Evolutionary conservation across 2,888 invertebrate species (phyloP).

Genomic region (Oasisia sp.): DNA sequence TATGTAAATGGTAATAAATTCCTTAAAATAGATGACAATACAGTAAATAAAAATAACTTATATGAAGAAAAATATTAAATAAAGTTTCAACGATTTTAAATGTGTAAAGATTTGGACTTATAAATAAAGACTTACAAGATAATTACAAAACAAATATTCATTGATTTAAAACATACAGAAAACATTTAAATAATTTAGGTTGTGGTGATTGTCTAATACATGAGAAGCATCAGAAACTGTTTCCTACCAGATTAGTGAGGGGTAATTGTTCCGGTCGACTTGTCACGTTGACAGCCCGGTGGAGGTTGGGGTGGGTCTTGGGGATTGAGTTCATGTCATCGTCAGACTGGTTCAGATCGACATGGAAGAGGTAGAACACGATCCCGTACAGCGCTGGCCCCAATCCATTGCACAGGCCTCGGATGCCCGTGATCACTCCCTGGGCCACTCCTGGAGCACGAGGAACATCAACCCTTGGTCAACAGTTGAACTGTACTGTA

Average conservation of each 20-base stretch:
- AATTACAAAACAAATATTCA: no score
- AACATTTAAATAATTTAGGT: no score
- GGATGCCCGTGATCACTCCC: conserved; percentile 98
- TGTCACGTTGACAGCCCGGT: neutral
- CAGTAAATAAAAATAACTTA: no score
- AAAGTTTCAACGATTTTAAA: no score
- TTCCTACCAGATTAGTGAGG: neutral
- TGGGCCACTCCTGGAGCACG: conserved; percentile 70
- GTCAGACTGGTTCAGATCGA: conserved; percentile 85
- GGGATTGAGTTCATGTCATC: neutral
- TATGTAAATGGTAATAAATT: no score
- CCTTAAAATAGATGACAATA: no score
- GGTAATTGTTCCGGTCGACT: conserved; percentile 8
- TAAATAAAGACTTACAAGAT: no score
- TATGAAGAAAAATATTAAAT: no score
- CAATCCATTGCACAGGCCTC: conserved; percentile 96
- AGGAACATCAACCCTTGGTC: neutral
- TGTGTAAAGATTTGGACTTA: no score
- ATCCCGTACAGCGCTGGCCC: conserved; percentile 99
- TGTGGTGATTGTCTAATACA: no score
- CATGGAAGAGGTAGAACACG: conserved; percentile 98
- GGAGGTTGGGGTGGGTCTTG: neutral
- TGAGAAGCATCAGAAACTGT: neutral
- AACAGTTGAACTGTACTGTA: neutral
- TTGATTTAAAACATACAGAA: no score